These are phyloP conservation scores for Lymantria dispar DNA, from an alignment of 2,888 invertebrate species.

Conservation along the genomic window DNA sequence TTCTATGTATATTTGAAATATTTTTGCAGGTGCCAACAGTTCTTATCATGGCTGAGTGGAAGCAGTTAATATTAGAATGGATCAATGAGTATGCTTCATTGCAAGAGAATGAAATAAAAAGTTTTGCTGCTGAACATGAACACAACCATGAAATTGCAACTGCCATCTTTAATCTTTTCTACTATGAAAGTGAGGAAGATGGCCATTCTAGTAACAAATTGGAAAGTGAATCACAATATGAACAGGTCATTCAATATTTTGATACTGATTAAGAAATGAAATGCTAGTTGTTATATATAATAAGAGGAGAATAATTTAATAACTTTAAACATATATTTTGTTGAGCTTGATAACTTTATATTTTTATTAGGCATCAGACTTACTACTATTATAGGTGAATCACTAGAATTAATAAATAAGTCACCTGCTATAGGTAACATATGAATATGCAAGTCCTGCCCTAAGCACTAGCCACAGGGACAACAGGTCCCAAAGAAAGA, in stretches of 20 bases:
- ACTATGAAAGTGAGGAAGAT: slow-evolving; percentile 85
- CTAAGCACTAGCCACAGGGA: too few relatives aligned
- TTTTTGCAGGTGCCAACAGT: slow-evolving; percentile 12
- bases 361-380: too few relatives aligned
- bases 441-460: too few relatives aligned
- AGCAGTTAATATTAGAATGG: slow-evolving; percentile 90
- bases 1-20: background rate
- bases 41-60: slow-evolving; percentile 65
- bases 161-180: slow-evolving; percentile 89
- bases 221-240: slow-evolving; percentile 45
- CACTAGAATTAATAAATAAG: too few relatives aligned
- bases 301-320: too few relatives aligned
- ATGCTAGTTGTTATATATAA: too few relatives aligned
- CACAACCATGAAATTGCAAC: slow-evolving; percentile 92
- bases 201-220: slow-evolving; percentile 40
- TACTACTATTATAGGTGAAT: too few relatives aligned
- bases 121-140: slow-evolving; percentile 90
- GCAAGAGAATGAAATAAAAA: slow-evolving; percentile 88
- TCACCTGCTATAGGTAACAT: too few relatives aligned
- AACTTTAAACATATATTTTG: too few relatives aligned
- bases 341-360: too few relatives aligned
- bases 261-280: too few relatives aligned
- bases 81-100: slow-evolving; percentile 89
- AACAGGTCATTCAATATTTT: slow-evolving; percentile 45
- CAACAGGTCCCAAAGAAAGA: too few relatives aligned